Percentiles rank a stretch among this genome's conserved stretches.
Evolutionary conservation across 2,888 invertebrate species (phyloP).

Genomic region (Oligia latruncula): DNA sequence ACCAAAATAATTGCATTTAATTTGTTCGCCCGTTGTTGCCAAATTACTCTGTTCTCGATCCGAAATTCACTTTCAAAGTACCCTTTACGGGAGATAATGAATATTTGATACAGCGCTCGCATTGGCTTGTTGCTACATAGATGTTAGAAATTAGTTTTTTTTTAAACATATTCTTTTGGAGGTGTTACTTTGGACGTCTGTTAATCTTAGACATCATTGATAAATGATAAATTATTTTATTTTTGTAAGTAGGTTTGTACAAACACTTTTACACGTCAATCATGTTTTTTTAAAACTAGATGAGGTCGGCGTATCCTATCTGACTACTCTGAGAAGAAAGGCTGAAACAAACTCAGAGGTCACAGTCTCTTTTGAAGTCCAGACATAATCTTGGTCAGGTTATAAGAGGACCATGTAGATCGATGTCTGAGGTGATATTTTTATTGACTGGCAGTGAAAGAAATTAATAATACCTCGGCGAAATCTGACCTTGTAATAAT

Average conservation of each 20-base stretch:
- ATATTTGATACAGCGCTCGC: constrained; percentile 85
- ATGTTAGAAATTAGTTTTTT: constrained; percentile 56
- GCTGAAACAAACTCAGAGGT: too few species aligned
- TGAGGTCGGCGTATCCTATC: too few species aligned
- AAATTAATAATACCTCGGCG: not conserved
- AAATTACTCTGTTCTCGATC: constrained; percentile 75
- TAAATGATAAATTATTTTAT: too few species aligned
- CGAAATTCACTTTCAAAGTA: constrained; percentile 70
- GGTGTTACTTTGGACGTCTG: constrained; percentile 42
- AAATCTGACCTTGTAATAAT: not conserved
- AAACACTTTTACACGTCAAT: too few species aligned
- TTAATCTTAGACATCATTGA: not conserved
- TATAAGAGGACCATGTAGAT: too few species aligned
- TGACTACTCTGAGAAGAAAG: too few species aligned
- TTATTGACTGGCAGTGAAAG: not conserved
- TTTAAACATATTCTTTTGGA: constrained; percentile 43
- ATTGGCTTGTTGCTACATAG: constrained; percentile 73
- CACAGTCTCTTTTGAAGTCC: too few species aligned
- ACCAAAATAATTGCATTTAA: constrained; percentile 72
- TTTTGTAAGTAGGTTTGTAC: too few species aligned
- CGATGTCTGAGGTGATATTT: too few species aligned
- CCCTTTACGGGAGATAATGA: constrained; percentile 84
- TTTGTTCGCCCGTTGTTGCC: constrained; percentile 75
- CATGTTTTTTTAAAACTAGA: too few species aligned
- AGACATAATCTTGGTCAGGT: too few species aligned